Percentiles rank a stretch among this genome's conserved stretches.
Conservation (phyloP, 2,888 invertebrate species). For the Eupithecia vulgata region DNA sequence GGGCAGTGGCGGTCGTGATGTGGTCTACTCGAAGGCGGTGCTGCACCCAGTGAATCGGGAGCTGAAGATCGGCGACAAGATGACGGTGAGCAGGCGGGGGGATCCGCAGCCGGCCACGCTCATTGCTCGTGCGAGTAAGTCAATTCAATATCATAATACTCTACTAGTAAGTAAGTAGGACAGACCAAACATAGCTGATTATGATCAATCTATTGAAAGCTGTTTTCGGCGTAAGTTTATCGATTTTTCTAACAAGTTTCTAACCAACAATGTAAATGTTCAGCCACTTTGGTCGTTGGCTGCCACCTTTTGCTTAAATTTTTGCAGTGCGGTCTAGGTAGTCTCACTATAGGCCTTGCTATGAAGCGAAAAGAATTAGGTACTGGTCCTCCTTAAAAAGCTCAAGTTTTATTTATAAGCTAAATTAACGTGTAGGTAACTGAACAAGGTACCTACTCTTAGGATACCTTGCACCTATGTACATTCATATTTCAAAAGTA, state of each 20-base stretch:
- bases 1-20: conserved; percentile 55
- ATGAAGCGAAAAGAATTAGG: not conserved
- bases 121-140: conserved; percentile 60
- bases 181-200: not conserved
- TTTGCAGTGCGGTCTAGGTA: not conserved
- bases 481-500: too few species aligned
- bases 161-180: not conserved
- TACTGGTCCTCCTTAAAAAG: not conserved
- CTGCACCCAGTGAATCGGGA: conserved; percentile 47
- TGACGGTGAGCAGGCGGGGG: conserved; percentile 52
- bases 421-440: too few species aligned
- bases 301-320: not conserved
- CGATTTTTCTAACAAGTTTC: too few species aligned
- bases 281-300: not conserved
- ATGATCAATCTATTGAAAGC: not conserved
- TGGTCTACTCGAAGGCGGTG: conserved; percentile 54
- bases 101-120: conserved; percentile 53
- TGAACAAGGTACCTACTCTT: too few species aligned
- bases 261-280: not conserved
- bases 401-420: not conserved
- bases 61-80: conserved; percentile 49
- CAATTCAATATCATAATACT: not conserved
- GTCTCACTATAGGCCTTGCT: not conserved
- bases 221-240: not conserved
- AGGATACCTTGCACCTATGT: too few species aligned